Conservation (phyloP, 1,140 invertebrate genomes). For the Diabrotica virgifera region DNA sequence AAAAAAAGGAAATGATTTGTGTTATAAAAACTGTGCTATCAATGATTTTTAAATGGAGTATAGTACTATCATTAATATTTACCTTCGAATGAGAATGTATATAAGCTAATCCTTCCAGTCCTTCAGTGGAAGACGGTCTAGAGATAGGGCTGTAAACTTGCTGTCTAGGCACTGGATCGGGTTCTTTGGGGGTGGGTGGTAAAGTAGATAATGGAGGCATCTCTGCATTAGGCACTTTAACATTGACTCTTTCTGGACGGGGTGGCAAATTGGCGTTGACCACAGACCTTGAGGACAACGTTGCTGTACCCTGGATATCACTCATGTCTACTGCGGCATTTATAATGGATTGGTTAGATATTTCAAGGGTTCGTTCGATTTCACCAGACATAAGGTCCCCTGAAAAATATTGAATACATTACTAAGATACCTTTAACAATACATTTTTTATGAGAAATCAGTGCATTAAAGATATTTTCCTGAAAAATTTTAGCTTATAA, state of each 20-base stretch:
- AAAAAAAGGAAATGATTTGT: neutral
- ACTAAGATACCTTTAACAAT: no score
- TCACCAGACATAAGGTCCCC: conserved; percentile 80
- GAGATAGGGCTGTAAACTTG: conserved; percentile 68
- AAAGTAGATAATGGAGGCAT: conserved; percentile 4
- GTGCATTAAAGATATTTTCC: no score
- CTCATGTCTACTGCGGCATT: conserved; percentile 85
- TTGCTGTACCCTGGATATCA: conserved; percentile 52
- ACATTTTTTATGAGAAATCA: no score
- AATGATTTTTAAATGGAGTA: neutral
- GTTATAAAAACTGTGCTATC: neutral
- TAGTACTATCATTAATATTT: conserved; percentile 4
- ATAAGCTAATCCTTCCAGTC: conserved; percentile 58
- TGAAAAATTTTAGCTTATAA: no score
- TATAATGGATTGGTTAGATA: conserved; percentile 81
- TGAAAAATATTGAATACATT: neutral
- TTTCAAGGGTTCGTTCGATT: conserved; percentile 82
- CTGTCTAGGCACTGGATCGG: conserved; percentile 39
- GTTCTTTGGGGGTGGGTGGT: conserved; percentile 32
- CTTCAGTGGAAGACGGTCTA: conserved; percentile 57
- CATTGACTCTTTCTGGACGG: conserved; percentile 55
- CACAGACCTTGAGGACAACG: conserved; percentile 44
- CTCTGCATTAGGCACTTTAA: conserved; percentile 45
- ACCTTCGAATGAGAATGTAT: conserved; percentile 47
- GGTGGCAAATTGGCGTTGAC: conserved; percentile 56